These are phyloP conservation scores for Pseudochirops cupreus DNA, from an alignment of 2,797 vertebrate species.

Conservation along the genomic window DNA sequence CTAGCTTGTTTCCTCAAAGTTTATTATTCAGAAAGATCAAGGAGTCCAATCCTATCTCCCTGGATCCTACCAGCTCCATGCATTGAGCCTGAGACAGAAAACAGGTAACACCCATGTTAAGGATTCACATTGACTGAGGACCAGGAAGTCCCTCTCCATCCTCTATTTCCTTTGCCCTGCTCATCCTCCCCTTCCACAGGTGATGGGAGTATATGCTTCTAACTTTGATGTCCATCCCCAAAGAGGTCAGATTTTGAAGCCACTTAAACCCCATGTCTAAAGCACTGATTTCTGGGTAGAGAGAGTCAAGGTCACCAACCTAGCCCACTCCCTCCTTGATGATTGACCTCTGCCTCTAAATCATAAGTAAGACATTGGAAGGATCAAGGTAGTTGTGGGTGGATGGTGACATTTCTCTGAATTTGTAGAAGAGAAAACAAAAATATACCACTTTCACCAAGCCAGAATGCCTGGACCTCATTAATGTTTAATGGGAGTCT, in stretches of 20 bases:
- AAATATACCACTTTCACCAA: background rate
- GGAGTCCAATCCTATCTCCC: background rate
- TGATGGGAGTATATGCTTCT: background rate
- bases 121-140: background rate
- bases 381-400: background rate
- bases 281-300: background rate
- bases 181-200: background rate
- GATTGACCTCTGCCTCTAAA: conserved; percentile 53
- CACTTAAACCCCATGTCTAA: background rate
- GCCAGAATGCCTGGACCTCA: background rate
- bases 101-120: background rate
- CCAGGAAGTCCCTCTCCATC: background rate
- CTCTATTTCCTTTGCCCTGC: too few relatives aligned
- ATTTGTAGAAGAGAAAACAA: conserved; percentile 34
- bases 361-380: conserved; percentile 19
- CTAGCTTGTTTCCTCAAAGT: background rate
- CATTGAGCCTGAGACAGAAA: background rate
- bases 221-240: background rate
- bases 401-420: background rate
- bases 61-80: background rate
- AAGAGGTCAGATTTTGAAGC: background rate
- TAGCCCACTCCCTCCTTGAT: rapidly evolving
- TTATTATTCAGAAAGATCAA: background rate
- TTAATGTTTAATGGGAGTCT: conserved; percentile 77
- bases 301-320: background rate